Percentiles rank a stretch among this genome's conserved stretches.
These are phyloP conservation scores for Lasioglossum albipes DNA, from an alignment of 1,140 invertebrate species.

Conservation along the genomic window DNA sequence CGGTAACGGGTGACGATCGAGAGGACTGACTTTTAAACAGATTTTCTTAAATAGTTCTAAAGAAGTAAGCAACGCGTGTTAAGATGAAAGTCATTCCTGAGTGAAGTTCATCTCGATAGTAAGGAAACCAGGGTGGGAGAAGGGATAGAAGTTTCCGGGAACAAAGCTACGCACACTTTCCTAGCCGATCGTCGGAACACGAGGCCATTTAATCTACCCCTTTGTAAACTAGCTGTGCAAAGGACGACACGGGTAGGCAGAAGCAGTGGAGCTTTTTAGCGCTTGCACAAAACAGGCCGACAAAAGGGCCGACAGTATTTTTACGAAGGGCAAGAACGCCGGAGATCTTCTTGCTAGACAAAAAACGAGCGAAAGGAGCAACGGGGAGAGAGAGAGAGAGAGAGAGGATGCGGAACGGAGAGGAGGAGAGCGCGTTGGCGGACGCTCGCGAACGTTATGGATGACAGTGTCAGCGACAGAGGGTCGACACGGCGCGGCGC, in stretches of 20 bases:
- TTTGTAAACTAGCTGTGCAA: not conserved
- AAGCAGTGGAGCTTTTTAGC: not conserved
- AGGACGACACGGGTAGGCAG: not conserved
- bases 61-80: too few relatives aligned
- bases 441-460: constrained; percentile 64
- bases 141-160: too few relatives aligned
- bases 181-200: too few relatives aligned
- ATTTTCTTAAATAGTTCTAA: too few relatives aligned
- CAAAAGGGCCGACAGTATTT: not conserved
- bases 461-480: constrained; percentile 72
- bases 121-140: too few relatives aligned
- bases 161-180: too few relatives aligned
- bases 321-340: not conserved
- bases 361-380: not conserved
- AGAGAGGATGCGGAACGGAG: constrained; percentile 2
- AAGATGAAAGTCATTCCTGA: too few relatives aligned
- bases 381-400: not conserved
- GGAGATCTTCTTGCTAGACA: not conserved
- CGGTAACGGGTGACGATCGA: too few relatives aligned
- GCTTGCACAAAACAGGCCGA: not conserved
- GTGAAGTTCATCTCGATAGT: too few relatives aligned
- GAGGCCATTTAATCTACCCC: not conserved
- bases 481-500: constrained; percentile 52
- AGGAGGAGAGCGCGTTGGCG: constrained; percentile 13
- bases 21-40: too few relatives aligned